Base-by-base conservation (phyloP, 2,888 invertebrate species). In the Heliconius hortense region DNA sequence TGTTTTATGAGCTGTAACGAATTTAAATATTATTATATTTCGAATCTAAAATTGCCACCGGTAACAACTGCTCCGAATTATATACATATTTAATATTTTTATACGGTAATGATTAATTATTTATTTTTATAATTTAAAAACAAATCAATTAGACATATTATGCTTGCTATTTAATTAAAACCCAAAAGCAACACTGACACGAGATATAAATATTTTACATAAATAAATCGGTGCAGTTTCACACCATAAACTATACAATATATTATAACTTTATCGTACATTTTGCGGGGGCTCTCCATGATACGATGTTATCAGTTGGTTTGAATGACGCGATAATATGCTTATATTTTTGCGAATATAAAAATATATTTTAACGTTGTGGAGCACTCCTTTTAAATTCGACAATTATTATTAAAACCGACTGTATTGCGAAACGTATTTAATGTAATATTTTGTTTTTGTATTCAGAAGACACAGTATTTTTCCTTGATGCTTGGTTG, bases 401-500 rank as follows among this genome's bases (percentile, higher is more conserved):
- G 28, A n/a, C 28, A 15, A 31, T 31, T 56, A 66, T 11, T 35
- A 35, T 66, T 43, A n/a, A n/a, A 35, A 35, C 21, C 31, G 31
- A 31, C 15, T 18, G 18, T 63, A 63, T 62, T 63, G 31, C 21
- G 63, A 31, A 21, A 59, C 59, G 3, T 31, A 5, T 13, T 35
- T n/a, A n/a, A 35, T 15, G 26, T 15, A 26, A 26, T 60, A 13
- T 24, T 24, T 60, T 60, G 26, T 60, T 60, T 60, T 26, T 60
- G 15, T 60, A 7, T 26, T 60, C 26, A 60, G 26, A 60, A 24
- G 24, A 26, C 5, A 60, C 13, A 26, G 7, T 26, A 87, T 91
- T 91, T 91, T 90, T 86, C 88, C 91, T 92, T 90, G 90, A 91
- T 89, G 89, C 90, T 90, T 88, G 88, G 88, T 84, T 91, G 90